Conservation (phyloP, 2,888 invertebrate species). For the Brachyopa scutellaris region DNA sequence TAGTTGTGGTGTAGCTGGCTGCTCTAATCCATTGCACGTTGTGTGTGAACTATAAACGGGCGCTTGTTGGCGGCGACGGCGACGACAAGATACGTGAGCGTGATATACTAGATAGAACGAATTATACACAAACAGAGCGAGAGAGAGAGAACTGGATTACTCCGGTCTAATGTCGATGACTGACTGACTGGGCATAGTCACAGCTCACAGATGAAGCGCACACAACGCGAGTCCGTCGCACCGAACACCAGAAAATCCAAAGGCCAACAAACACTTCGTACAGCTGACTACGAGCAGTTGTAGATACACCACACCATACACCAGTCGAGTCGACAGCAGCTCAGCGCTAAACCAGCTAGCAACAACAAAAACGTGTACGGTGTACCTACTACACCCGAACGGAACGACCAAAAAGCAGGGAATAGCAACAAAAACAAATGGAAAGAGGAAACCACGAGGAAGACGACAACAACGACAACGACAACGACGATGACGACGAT, state of each 20-base stretch:
- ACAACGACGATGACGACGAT: slow-evolving; percentile 25
- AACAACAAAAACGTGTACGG: slow-evolving; percentile 46
- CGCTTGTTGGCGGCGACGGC: slow-evolving; percentile 43
- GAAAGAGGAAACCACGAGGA: slow-evolving; percentile 67
- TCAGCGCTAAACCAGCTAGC: slow-evolving; percentile 45
- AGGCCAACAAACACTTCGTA: slow-evolving; percentile 62
- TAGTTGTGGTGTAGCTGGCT: slow-evolving; percentile 41
- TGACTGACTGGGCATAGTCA: slow-evolving; percentile 75
- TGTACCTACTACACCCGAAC: slow-evolving; percentile 4
- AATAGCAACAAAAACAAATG: slow-evolving; percentile 39
- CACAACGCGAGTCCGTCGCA: slow-evolving; percentile 55
- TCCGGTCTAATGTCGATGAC: slow-evolving; percentile 77
- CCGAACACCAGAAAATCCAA: slow-evolving; percentile 59
- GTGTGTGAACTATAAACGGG: slow-evolving; percentile 60
- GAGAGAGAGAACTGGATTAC: slow-evolving; percentile 74
- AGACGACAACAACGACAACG: slow-evolving; percentile 38
- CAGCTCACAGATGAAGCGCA: slow-evolving; percentile 73
- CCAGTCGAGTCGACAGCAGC: slow-evolving; percentile 37
- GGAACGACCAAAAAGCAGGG: background rate
- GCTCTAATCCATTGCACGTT: slow-evolving; percentile 50
- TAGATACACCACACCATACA: slow-evolving; percentile 56
- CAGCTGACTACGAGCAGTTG: slow-evolving; percentile 60
- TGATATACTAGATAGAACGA: slow-evolving; percentile 49
- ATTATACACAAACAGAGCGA: slow-evolving; percentile 26
- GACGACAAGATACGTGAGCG: slow-evolving; percentile 59